These are phyloP conservation scores for Rhinoptilus africanus DNA, from an alignment of 2,113 vertebrate genomes.

Conservation along the genomic window DNA sequence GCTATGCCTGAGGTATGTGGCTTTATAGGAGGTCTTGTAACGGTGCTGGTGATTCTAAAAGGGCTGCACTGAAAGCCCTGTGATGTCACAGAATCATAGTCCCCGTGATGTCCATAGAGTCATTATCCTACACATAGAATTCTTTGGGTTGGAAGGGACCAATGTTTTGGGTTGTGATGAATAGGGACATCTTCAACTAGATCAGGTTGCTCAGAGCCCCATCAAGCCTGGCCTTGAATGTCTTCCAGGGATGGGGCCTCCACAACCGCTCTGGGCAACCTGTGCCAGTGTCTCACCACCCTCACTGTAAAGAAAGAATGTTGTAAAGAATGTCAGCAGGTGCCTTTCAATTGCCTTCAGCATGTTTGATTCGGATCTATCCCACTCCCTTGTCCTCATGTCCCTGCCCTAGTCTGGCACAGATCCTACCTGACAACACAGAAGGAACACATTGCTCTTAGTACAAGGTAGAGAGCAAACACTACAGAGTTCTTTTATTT, in stretches of 20 bases:
- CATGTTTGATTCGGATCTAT: background rate
- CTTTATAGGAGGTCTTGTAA: background rate
- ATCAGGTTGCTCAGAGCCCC: no score
- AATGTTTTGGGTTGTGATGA: no score
- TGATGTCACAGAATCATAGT: background rate
- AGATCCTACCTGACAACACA: background rate
- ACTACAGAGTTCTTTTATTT: background rate
- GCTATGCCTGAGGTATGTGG: no score
- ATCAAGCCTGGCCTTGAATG: no score
- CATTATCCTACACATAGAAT: no score
- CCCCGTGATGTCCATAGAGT: no score
- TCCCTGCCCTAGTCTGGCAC: background rate
- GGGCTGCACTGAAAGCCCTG: background rate
- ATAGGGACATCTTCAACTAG: no score
- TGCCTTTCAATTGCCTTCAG: background rate
- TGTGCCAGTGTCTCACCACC: no score
- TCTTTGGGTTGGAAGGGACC: no score
- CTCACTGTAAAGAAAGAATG: no score
- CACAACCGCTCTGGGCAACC: no score
- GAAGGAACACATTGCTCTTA: accelerated
- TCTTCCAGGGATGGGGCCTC: no score
- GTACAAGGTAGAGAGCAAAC: background rate
- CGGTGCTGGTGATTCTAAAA: background rate
- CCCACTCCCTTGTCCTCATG: background rate
- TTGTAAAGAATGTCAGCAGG: background rate